phyloP scores from a whole-genome alignment of 2,797 vertebrate genomes.

The Cryptoblepharus egeriae region DNA sequence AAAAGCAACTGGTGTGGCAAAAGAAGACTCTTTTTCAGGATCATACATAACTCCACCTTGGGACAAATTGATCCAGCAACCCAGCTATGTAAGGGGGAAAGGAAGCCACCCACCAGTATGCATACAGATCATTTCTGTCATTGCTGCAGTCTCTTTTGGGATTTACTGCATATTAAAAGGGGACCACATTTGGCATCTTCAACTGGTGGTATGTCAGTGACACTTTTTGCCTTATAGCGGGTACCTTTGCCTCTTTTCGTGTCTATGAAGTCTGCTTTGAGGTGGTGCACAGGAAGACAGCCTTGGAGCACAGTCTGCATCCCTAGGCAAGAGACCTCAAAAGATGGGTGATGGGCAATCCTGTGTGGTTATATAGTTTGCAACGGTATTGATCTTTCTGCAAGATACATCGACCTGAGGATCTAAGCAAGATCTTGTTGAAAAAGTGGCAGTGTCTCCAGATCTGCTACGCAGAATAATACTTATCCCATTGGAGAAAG shows the following conservation, averaged over 20 bases:
- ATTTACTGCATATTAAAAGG: conserved; percentile 73
- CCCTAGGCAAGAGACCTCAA: background rate
- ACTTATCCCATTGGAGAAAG: background rate
- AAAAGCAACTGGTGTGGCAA: background rate
- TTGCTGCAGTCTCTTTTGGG: conserved; percentile 67
- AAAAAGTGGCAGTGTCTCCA: background rate
- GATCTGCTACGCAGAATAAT: background rate
- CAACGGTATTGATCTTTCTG: background rate
- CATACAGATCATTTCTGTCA: conserved; percentile 69
- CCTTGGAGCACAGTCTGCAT: conserved; percentile 28
- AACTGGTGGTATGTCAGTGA: conserved; percentile 78
- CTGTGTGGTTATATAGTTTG: background rate
- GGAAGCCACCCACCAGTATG: conserved; percentile 64
- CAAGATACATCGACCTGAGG: background rate
- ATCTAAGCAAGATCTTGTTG: background rate
- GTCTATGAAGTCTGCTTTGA: conserved; percentile 71
- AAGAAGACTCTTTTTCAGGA: background rate
- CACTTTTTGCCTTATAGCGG: conserved; percentile 65
- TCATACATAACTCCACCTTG: background rate
- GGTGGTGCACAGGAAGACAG: conserved; percentile 50
- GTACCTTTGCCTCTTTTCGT: conserved; percentile 68
- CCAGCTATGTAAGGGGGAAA: conserved; percentile 61
- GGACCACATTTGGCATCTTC: conserved; percentile 67
- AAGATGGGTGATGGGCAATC: background rate
- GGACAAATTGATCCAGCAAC: background rate